A percentile compares a stretch with the other conserved stretches of the same genome.
Evolutionary conservation across 2,113 vertebrate species (phyloP).

Genomic region (Pteronura brasiliensis): DNA sequence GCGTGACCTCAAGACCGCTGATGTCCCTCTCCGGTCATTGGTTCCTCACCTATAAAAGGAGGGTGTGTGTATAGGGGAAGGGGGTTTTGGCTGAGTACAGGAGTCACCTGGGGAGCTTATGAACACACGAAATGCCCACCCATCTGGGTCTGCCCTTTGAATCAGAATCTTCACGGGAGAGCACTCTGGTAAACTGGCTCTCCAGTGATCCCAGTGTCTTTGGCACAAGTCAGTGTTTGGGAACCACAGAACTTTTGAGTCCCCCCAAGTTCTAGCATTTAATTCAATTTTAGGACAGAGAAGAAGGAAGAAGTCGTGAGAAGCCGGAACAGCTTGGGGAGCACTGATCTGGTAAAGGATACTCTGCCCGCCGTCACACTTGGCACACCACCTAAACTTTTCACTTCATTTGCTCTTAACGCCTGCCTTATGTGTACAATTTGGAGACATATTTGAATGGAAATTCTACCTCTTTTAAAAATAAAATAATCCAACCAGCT

Average conservation of each 20-base stretch:
- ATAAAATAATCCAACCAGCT: neutral
- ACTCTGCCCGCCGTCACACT: neutral
- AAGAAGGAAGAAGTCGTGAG: conserved; percentile 18
- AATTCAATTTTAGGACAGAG: neutral
- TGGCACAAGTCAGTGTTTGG: neutral
- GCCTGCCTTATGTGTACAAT: neutral
- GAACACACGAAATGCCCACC: neutral
- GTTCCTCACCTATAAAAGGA: neutral
- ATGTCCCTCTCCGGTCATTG: neutral
- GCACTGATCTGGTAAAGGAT: neutral
- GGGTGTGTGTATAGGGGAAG: rapidly evolving
- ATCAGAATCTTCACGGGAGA: neutral
- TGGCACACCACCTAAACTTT: neutral
- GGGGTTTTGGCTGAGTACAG: neutral
- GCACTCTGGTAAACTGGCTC: neutral
- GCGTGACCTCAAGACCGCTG: rapidly evolving
- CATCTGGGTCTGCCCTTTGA: neutral
- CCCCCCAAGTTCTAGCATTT: neutral
- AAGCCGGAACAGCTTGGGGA: neutral
- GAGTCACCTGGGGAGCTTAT: neutral
- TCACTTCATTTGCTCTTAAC: neutral
- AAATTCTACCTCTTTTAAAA: conserved; percentile 37
- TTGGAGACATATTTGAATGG: conserved; percentile 13
- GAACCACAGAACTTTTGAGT: neutral
- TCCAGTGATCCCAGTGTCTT: neutral